Evolutionary conservation across 2,888 invertebrate species (phyloP), one percentile per base, ranked within the genome.

Genomic region (Watsonalla binaria): DNA sequence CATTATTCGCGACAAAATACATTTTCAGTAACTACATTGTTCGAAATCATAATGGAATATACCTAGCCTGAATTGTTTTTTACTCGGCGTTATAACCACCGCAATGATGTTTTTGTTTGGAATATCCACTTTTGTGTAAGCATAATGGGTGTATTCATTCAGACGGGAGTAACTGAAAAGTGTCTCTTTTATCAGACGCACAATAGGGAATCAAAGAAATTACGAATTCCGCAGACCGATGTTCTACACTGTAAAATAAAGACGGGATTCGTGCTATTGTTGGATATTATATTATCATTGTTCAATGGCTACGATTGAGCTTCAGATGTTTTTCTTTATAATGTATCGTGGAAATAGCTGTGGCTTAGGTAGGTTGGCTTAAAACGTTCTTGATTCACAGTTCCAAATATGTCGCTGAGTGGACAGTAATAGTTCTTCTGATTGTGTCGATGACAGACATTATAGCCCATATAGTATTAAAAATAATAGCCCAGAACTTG

Each of bases 171-270:
- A 78, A 77, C 80, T 76, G 76, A 83, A 86, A 89, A 90, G 86
- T 88, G 88, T 89, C 87, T 82, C 86, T 82, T 88, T 89, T 89
- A 90, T 89, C 88, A 82, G 76, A 65, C 64, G 77, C 74, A 89
- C 88, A 88, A 88, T 87, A 75, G 86, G 72, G 83, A 89, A 89
- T 90, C 89, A 87, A 89, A 89, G 88, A 89, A 87, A 88, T 87
- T 87, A 87, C 79, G 80, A 82, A 84, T 85, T 82, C 79, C 72
- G 72, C 74, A 71, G 72, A 69, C 74, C 76, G 69, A 72, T 76
- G 77, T 76, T 74, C 91, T 92, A 92, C 92, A 91, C 65, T 72
- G 71, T 78, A 70, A 77, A 80, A 76, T 79, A 79, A 80, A 78
- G 76, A 74, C 73, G 66, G 69, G 66, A 69, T 70, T 68, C 58